Conservation (phyloP, 2,113 vertebrate species). For the Phalacrocorax pelagicus region DNA sequence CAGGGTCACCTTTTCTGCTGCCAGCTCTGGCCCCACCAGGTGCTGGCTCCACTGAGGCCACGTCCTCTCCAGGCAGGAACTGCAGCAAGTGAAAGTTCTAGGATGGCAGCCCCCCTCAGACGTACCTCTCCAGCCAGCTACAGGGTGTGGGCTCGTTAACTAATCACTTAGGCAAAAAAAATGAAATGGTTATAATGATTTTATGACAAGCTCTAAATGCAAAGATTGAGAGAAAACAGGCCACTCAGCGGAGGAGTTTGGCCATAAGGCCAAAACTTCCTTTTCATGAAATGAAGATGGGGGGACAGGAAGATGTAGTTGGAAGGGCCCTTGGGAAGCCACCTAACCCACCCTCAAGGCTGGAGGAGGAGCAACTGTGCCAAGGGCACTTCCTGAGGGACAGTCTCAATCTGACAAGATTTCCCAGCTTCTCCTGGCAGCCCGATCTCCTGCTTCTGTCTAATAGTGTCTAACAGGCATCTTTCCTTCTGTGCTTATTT, state of each 20-base stretch:
- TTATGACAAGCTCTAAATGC: background rate
- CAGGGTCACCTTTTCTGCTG: rapidly evolving
- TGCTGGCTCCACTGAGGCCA: background rate
- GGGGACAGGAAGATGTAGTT: background rate
- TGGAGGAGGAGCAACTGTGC: background rate
- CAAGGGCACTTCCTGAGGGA: background rate
- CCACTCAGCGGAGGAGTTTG: background rate
- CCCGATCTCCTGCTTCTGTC: background rate
- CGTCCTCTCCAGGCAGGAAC: background rate
- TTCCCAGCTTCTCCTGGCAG: background rate
- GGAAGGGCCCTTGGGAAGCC: background rate
- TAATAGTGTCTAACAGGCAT: background rate
- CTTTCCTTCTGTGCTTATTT: background rate
- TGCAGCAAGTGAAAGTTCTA: background rate
- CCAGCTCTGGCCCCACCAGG: background rate
- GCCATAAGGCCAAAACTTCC: background rate
- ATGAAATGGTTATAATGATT: background rate
- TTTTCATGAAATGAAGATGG: background rate
- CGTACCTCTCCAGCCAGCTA: background rate
- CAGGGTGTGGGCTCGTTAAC: background rate
- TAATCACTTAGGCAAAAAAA: background rate
- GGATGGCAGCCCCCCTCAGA: background rate
- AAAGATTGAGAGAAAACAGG: background rate
- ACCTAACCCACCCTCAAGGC: background rate
- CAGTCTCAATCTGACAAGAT: background rate